These are phyloP conservation scores for Nomada hirtipes DNA, from an alignment of 2,888 invertebrate species.

Conservation along the genomic window DNA sequence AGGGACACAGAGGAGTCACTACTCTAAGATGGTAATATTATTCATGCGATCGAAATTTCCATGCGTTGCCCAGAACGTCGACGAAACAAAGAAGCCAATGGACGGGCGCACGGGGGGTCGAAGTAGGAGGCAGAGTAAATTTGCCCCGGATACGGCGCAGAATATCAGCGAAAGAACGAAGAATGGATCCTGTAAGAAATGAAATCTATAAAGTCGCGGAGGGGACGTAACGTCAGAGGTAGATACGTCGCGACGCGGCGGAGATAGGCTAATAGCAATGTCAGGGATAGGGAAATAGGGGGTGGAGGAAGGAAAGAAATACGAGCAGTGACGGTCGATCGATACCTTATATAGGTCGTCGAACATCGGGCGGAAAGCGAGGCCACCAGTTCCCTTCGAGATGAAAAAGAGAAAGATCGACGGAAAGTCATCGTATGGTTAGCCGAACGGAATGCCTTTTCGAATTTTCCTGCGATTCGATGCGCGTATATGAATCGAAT, in stretches of 20 bases:
- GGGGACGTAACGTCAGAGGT: slow-evolving; percentile 40
- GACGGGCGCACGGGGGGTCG: background rate
- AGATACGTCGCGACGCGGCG: slow-evolving; percentile 34
- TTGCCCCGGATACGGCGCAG: slow-evolving; percentile 34
- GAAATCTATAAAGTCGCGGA: slow-evolving; percentile 55
- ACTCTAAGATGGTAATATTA: slow-evolving; percentile 41
- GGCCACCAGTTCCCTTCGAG: background rate
- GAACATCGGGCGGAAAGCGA: slow-evolving; percentile 25
- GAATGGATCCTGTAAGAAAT: slow-evolving; percentile 50
- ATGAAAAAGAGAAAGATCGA: background rate
- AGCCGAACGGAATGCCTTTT: slow-evolving; percentile 40
- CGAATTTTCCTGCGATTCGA: slow-evolving; percentile 26
- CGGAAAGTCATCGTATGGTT: background rate
- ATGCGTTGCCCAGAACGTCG: slow-evolving; percentile 2
- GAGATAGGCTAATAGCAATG: slow-evolving; percentile 61
- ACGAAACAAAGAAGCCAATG: slow-evolving; percentile 34
- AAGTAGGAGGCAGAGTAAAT: background rate
- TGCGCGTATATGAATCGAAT: slow-evolving; percentile 23
- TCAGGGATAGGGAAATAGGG: slow-evolving; percentile 55
- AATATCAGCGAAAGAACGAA: background rate
- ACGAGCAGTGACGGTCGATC: slow-evolving; percentile 57
- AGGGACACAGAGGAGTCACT: background rate
- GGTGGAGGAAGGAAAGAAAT: slow-evolving; percentile 54
- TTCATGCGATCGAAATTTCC: slow-evolving; percentile 42
- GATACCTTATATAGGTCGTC: slow-evolving; percentile 51